Base-by-base conservation (phyloP, 23 tunicate genomes). In the Ascidia mentula region DNA sequence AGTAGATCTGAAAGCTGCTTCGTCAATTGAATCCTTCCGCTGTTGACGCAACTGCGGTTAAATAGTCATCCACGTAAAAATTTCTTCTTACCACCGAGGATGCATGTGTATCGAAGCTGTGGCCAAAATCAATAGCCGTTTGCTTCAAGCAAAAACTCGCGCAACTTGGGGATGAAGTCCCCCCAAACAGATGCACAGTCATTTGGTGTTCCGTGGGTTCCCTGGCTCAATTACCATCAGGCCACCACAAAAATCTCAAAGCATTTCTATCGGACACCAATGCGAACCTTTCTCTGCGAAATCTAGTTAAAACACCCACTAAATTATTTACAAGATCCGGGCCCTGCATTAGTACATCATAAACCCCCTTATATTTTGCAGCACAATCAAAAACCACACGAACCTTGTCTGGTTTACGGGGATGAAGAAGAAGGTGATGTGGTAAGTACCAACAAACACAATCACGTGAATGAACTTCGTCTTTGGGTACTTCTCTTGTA, bases 51-150 rank as follows among this genome's bases (percentile, higher is more conserved):
- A 79, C 74, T 31, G 83, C 60, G 18, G 37, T 79, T 31, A 79
- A 34, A 26, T 20, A 38, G 53, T 79, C 74, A 60, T 79, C 83
- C 3, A 61, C 83, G 74, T 79, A 79, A 65, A 79, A 79, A 60
- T 79, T 79, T 34, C 37, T 36, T 31, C 31, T 60, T 60, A 79
- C 74, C 1, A 79, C 46, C 30, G 74, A 38, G 9, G 37, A 22
- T 32, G 37, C 59, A 1, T 38, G 46, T 9, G 46, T 4, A 38
- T 39, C 8, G 53, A 38, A 39, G 8, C 20, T 34, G 2, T 39
- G 20, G 20, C 53, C 79, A 6, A 75, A 75, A 28, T 75, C 53
- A 1, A 37, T 2, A 8, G 79, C 79, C 20, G 79, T 75, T 8
- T 75, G 46, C 46, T 30, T 33, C 26, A 75, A 17, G 37, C 53